Evolutionary conservation across 2,797 vertebrate species (phyloP), one percentile per base, ranked within the genome.

Genomic region (Rhyacichthys aspro): DNA sequence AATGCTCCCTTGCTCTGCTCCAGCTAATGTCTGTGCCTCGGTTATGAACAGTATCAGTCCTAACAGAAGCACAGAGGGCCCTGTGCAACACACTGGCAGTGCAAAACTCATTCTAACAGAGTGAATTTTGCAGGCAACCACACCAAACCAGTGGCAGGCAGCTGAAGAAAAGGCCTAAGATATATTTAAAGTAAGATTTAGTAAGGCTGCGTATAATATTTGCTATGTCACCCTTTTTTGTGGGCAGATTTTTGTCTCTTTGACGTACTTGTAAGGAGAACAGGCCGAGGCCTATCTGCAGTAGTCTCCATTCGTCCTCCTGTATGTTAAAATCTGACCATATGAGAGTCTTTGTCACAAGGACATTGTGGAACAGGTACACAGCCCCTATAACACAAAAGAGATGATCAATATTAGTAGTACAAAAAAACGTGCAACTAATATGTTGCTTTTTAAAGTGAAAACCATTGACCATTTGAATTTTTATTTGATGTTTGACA

Each of bases 41-140:
- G 76, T 84, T 2, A 91, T 0, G 59, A 93, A 92, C 33, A 93
- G 78, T n/a, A 81, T 7, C 2, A 93, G 4, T 48, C 89, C 91
- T 49, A 92, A 6, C n/a, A 92, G 23, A 1, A 93, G 79, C n/a
- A 91, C 86, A 2, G 60, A 2, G 3, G 92, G 91, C n/a, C 90
- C 90, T 0, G 91, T 89, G 54, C 68, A 63, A 7, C 80, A 85
- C 1, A 93, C 58, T 0, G 93, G 93, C 12, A 92, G 33, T 0
- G 90, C 91, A 59, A 94, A 94, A 75, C 92, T 78, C 76, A 89
- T 85, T 34, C 74, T 85, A 64, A 94, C 84, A 0, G 91, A 74
- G 48, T 93, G 92, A 66, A 94, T 93, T 76, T 94, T 94, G 69
- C 93, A 94, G 47, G 91, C 92, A 61, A 93, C 91, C 14, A 94